Percentiles rank a stretch among this genome's conserved stretches.
phyloP scores from a whole-genome alignment of 2,888 invertebrate genomes.

The Eurytoma californica region DNA sequence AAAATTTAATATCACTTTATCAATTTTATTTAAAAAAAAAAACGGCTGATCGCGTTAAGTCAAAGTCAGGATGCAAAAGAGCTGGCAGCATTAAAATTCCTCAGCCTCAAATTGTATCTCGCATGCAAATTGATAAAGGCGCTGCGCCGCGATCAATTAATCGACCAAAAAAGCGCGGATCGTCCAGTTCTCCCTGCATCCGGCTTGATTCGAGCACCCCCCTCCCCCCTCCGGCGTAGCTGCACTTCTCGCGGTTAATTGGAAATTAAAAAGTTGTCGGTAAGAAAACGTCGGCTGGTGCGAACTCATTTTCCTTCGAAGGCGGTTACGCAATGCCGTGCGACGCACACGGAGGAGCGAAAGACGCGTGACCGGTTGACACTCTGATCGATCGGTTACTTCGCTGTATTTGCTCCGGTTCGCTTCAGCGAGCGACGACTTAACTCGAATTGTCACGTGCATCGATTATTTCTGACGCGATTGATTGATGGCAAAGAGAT shows the following conservation, averaged over 20 bases:
- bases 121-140: background rate
- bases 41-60: background rate
- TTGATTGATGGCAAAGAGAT: slow-evolving; percentile 71
- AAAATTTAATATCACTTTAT: too few relatives aligned
- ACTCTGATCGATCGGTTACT: slow-evolving; percentile 57
- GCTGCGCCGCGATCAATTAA: background rate
- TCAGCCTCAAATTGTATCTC: background rate
- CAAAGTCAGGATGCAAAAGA: background rate
- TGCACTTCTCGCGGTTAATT: slow-evolving; percentile 25
- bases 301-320: slow-evolving; percentile 37
- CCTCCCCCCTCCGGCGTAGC: too few relatives aligned
- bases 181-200: background rate
- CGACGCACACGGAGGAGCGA: slow-evolving; percentile 26
- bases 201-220: background rate
- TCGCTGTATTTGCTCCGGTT: slow-evolving; percentile 73
- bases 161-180: background rate
- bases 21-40: too few relatives aligned
- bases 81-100: background rate
- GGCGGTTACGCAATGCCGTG: slow-evolving; percentile 38
- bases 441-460: slow-evolving; percentile 72
- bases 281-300: slow-evolving; percentile 30
- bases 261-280: slow-evolving; percentile 48
- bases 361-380: slow-evolving; percentile 49
- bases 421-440: slow-evolving; percentile 65
- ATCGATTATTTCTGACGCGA: slow-evolving; percentile 73